A percentile compares a stretch with the other conserved stretches of the same genome.
Conservation (phyloP, 1,140 invertebrate species). For the Microplitis demolitor region DNA sequence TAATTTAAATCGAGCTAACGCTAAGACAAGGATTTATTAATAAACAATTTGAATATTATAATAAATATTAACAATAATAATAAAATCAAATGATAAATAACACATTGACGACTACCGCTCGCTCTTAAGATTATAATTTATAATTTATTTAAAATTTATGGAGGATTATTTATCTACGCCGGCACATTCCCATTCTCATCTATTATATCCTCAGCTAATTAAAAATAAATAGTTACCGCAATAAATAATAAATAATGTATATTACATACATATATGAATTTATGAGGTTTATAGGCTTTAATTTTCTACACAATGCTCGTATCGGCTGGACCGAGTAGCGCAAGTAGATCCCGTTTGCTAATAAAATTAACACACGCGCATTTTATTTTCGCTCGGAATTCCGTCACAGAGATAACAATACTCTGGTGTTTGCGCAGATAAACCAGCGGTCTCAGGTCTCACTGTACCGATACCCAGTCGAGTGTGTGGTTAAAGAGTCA, state of each 20-base stretch:
- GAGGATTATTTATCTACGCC: conserved; percentile 10
- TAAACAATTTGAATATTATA: not conserved
- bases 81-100: conserved; percentile 33
- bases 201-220: not conserved
- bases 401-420: conserved; percentile 10
- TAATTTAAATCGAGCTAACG: too few species aligned
- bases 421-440: not conserved
- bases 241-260: too few species aligned
- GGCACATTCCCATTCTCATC: not conserved
- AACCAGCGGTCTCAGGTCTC: not conserved
- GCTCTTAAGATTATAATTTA: conserved; percentile 39
- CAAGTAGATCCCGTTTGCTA: not conserved
- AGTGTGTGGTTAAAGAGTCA: too few species aligned
- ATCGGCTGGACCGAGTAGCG: too few species aligned
- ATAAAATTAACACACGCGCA: not conserved
- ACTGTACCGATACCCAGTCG: too few species aligned
- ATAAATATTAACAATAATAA: conserved; percentile 23
- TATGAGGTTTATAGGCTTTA: too few species aligned
- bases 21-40: too few species aligned
- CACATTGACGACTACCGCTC: conserved; percentile 36
- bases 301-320: too few species aligned
- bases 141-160: conserved; percentile 43
- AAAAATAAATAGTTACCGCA: not conserved
- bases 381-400: not conserved
- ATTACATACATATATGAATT: too few species aligned